Percentiles rank a stretch among this genome's conserved stretches.
Conservation (phyloP, 2,888 invertebrate genomes). For the Pristionchus fissidentatus region DNA sequence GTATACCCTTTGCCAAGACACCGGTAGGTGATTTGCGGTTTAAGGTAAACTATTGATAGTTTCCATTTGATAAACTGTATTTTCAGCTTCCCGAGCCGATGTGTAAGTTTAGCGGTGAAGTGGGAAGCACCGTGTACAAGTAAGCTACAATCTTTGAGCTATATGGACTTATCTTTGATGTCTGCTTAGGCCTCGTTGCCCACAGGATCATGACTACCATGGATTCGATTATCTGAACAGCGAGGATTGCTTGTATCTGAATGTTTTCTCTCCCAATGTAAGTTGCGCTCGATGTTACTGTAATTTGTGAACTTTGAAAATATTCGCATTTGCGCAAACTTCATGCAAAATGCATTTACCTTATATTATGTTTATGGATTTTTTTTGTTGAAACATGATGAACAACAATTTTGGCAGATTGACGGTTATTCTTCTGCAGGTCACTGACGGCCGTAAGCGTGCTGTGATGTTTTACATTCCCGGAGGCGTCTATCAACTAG, state of each 20-base stretch:
- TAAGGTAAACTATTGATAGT: neutral
- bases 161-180: neutral
- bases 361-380: no score
- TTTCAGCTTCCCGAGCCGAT: conserved; percentile 18
- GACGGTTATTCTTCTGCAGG: neutral
- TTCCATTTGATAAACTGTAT: neutral
- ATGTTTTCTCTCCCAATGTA: conserved; percentile 29
- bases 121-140: conserved; percentile 24
- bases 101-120: neutral
- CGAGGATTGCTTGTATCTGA: conserved; percentile 45
- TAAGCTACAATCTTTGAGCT: neutral
- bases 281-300: no score
- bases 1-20: conserved; percentile 20
- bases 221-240: conserved; percentile 3
- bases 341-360: no score
- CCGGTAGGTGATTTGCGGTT: conserved; percentile 20
- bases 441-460: conserved; percentile 21
- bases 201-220: conserved; percentile 7
- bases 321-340: no score
- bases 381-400: no score
- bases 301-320: no score
- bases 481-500: neutral
- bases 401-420: no score
- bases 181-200: conserved; percentile 16
- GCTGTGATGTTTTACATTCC: conserved; percentile 44